Percentiles rank a stretch among this genome's conserved stretches.
These are phyloP conservation scores for Nothoprocta perdicaria DNA, from an alignment of 2,113 vertebrate genomes.

Conservation along the genomic window DNA sequence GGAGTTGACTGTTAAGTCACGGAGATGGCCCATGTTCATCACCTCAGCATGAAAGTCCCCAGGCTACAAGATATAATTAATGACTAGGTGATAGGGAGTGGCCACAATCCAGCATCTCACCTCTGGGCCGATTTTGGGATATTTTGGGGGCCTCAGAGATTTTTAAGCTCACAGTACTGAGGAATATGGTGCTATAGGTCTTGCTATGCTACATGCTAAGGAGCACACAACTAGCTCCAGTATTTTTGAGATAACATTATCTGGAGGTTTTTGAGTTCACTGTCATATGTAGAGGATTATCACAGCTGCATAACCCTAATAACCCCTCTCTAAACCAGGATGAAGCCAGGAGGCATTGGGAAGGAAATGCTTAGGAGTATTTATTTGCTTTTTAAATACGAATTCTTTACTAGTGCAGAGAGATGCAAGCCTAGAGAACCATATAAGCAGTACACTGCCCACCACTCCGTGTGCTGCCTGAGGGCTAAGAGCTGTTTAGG, in stretches of 20 bases:
- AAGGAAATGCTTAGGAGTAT: background rate
- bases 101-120: background rate
- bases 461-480: background rate
- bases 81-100: background rate
- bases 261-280: background rate
- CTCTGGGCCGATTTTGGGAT: background rate
- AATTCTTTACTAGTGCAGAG: background rate
- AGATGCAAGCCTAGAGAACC: background rate
- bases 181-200: background rate
- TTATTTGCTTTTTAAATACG: background rate
- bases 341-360: background rate
- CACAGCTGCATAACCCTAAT: background rate
- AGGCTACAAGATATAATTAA: background rate
- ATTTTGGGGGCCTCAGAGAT: background rate
- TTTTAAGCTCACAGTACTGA: background rate
- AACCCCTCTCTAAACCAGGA: background rate
- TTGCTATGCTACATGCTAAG: background rate
- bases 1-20: background rate
- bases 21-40: background rate
- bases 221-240: background rate
- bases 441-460: no score
- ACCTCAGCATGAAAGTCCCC: background rate
- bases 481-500: background rate
- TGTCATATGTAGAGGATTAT: accelerated
- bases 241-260: background rate